Evolutionary conservation across 2,797 vertebrate species (phyloP), one percentile per base, ranked within the genome.

Genomic region (Cephalopachus bancanus): DNA sequence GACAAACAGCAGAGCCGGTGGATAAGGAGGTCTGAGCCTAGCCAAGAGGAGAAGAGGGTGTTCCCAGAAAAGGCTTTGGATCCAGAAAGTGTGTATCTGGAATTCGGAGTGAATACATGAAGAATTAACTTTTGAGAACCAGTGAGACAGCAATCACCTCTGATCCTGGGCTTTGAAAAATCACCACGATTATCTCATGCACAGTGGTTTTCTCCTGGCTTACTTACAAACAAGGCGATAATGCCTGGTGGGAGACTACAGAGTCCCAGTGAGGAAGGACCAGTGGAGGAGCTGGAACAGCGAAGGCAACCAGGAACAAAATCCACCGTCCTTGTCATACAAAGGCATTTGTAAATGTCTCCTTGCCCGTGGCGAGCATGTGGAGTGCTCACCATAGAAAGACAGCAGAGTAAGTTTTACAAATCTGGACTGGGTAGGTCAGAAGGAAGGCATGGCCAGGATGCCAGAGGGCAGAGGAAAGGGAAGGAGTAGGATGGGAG

Each of bases 1-100:
- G 60, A 76, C n/a, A 65, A 49, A 28, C 4, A 4, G 44, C 0
- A 0, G 37, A 15, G 22, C n/a, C 2, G 4, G 20, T 24, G 16
- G 72, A 5, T 19, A 15, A 9, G 24, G 51, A 69, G 53, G 51
- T 20, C 4, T 57, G 64, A 19, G 26, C 15, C 51, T 26, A 71
- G 57, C 12, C 0, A 10, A 33, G 60, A 89, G 30, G 49, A 28
- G 53, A 78, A 55, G 60, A 20, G 37, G n/a, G 64, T 1, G 5
- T 28, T 75, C 64, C 86, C 28, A 33, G 92, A 64, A 89, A 60
- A 8, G 76, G 65, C 67, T 44, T 19, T 28, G 79, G 83, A 30
- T 55, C 67, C 14, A 28, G 83, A 67, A 59, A 78, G 88, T 11
- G 5, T 33, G 33, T 30, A 75, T 51, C 60, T 76, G 11, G 53